These are phyloP conservation scores for Hermodice carunculata DNA, from an alignment of 2,888 invertebrate species.

Conservation along the genomic window DNA sequence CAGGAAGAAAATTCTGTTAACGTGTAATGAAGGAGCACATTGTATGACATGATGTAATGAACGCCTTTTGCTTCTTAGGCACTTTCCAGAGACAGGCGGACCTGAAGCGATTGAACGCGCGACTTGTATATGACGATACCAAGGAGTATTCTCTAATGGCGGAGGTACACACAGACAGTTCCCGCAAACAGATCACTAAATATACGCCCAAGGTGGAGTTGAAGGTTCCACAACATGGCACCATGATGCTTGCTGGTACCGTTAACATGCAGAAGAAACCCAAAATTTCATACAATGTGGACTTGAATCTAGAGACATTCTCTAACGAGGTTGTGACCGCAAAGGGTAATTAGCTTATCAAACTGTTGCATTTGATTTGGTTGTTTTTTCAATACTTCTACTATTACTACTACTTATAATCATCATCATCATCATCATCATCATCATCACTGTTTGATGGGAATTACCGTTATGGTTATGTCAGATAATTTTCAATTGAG, in stretches of 20 bases:
- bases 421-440: slow-evolving; percentile 87
- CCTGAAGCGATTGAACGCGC: too few species aligned
- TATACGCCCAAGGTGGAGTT: slow-evolving; percentile 10
- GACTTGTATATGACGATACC: background rate
- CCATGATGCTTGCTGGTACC: background rate
- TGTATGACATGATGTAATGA: too few species aligned
- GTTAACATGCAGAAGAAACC: too few species aligned
- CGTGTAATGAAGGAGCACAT: too few species aligned
- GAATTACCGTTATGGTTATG: too few species aligned
- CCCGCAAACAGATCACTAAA: background rate
- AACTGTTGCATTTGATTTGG: too few species aligned
- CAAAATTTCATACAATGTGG: too few species aligned
- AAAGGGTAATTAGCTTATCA: slow-evolving; percentile 7
- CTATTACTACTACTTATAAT: slow-evolving; percentile 87
- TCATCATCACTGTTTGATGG: slow-evolving; percentile 87
- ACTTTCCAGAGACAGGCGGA: too few species aligned
- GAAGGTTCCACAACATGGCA: background rate
- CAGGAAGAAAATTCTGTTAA: too few species aligned
- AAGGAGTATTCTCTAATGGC: background rate
- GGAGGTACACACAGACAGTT: background rate
- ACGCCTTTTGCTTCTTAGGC: too few species aligned
- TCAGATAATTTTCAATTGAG: too few species aligned
- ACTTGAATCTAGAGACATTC: slow-evolving; percentile 8
- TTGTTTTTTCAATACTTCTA: too few species aligned
- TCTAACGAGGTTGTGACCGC: background rate